Base-by-base conservation (phyloP, 2,888 invertebrate species). In the Andrena chrysosceles region DNA sequence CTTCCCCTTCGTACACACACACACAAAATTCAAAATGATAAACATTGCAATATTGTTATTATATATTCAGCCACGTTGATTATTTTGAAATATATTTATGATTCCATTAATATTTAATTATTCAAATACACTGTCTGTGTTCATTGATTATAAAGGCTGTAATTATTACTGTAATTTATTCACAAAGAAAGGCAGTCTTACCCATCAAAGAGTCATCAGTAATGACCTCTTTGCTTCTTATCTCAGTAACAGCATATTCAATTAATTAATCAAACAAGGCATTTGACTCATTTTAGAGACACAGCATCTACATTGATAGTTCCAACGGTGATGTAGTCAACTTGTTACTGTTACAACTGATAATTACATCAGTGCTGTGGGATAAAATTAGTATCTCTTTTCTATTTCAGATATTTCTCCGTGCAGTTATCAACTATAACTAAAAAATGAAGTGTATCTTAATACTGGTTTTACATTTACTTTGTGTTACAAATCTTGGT, bases 181-280 rank as follows among this genome's bases (percentile, higher is more conserved):
- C 69, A 69, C 78, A 73, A 80, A 73, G 86, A 73, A 80, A 73
- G 86, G 86, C 79, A 70, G 81, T 77, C 84, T 86, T 79, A 68
- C 68, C 70, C 66, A 80, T 74, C 80, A 77, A 73, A 84, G 87
- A 91, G 93, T 92, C 92, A 92, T 90, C 91, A 77, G 86, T 79
- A 81, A 71, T 91, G 92, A 92, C 92, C 92, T 91, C 75, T 73
- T 82, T 78, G 73, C 82, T 85, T 81, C 89, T 92, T 92, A 92
- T 92, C 92, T 91, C 78, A 70, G 85, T 85, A 83, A 85, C 81
- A 89, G 87, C 85, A 87, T 89, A 92, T 93, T 91, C 90, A 93
- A 92, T 92, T 91, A 89, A 89, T 90, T 83, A 84, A 87, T 77
- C 81, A 77, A 77, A 85, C 86, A 78, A 75, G 64, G 48, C 72